Percentiles rank a stretch among this genome's conserved stretches.
phyloP scores from a whole-genome alignment of 2,797 vertebrate genomes.

The Sebastiscus tertius region DNA sequence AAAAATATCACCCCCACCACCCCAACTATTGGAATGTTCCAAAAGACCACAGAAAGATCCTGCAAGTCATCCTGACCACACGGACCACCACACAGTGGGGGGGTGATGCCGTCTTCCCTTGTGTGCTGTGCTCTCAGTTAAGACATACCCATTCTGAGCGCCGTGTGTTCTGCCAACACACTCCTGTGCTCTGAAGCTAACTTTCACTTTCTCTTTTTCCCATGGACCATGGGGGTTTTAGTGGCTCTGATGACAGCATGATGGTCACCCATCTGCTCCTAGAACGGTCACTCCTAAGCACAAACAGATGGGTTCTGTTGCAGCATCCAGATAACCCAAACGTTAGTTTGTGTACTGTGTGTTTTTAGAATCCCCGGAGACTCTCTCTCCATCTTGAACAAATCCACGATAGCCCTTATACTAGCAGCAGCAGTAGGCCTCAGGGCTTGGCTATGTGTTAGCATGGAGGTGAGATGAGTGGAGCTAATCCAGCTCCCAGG shows the following conservation, averaged over 20 bases:
- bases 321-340: conserved; percentile 37
- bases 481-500: conserved; percentile 64
- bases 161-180: conserved; percentile 44
- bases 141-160: conserved; percentile 52
- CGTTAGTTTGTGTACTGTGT: conserved; percentile 29
- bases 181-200: conserved; percentile 40
- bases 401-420: conserved; percentile 37
- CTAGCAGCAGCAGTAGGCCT: conserved; percentile 38
- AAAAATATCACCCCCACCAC: conserved; percentile 88
- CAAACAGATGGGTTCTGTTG: conserved; percentile 57
- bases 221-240: conserved; percentile 43
- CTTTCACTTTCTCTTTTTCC: conserved; percentile 64
- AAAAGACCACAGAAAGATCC: conserved; percentile 84
- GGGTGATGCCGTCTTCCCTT: conserved; percentile 71
- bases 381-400: conserved; percentile 4
- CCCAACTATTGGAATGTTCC: conserved; percentile 88
- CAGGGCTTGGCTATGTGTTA: conserved; percentile 39
- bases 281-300: conserved; percentile 47
- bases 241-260: conserved; percentile 54
- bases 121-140: conserved; percentile 45
- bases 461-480: conserved; percentile 71
- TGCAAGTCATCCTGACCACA: conserved; percentile 79
- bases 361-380: conserved; percentile 31
- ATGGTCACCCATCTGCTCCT: conserved; percentile 48
- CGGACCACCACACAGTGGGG: conserved; percentile 71